Conservation (phyloP, 2,797 vertebrate genomes). For the Eulemur mongoz region DNA sequence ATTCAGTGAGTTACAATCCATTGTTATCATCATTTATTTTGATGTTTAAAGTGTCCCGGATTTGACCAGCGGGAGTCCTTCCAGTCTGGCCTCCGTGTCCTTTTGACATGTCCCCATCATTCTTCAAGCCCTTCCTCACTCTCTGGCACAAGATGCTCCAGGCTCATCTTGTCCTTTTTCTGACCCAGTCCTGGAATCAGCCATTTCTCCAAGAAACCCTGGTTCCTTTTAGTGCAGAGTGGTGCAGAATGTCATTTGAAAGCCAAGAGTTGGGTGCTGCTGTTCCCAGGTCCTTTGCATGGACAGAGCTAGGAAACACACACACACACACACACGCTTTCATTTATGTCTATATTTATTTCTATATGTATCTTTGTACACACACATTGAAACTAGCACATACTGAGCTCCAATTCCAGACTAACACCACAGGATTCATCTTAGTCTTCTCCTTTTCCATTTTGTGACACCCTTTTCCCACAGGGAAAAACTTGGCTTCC, state of each 20-base stretch:
- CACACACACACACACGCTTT: not conserved
- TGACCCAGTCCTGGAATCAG: not conserved
- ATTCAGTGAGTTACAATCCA: not conserved
- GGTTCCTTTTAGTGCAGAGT: not conserved
- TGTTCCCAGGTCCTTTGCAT: not conserved
- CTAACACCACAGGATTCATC: not conserved
- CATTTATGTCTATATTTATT: not conserved
- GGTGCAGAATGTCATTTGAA: not conserved
- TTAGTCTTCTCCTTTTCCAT: not conserved
- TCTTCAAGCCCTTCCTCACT: not conserved
- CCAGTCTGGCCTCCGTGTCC: not conserved
- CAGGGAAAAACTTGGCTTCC: not conserved
- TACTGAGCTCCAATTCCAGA: not conserved
- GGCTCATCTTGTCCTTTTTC: slow-evolving; percentile 4
- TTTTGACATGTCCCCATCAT: not conserved
- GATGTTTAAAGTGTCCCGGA: not conserved
- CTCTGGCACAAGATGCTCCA: not conserved
- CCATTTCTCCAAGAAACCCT: not conserved
- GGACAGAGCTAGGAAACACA: not conserved
- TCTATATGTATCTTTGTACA: not conserved
- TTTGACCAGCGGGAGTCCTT: not conserved
- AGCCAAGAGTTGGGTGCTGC: slow-evolving; percentile 27
- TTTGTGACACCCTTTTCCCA: not conserved
- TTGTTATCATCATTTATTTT: not conserved
- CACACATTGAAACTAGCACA: not conserved